Conservation (phyloP, 35 echinoderm and acorn worm genomes). For the Hemicentrotus pulcherrimus region DNA sequence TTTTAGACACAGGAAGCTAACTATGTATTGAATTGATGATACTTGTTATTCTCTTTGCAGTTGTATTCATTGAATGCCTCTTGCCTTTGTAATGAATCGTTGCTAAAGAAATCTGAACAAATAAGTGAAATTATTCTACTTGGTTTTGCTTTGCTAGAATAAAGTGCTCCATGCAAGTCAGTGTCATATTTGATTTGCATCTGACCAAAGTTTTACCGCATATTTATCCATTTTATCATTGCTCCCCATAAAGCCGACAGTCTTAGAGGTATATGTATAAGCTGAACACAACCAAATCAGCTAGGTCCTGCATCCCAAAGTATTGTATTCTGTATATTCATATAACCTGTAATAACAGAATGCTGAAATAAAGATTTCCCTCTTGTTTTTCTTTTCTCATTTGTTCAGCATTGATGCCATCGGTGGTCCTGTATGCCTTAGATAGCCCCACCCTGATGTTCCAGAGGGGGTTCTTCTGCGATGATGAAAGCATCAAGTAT, state of each 20-base stretch:
- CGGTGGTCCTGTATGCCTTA: neutral
- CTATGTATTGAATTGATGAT: no score
- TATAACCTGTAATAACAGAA: no score
- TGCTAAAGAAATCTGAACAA: neutral
- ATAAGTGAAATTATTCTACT: neutral
- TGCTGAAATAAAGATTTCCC: no score
- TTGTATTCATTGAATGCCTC: neutral
- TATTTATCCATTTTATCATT: no score
- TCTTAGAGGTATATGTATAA: neutral
- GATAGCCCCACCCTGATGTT: conserved; percentile 36
- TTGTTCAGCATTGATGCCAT: conserved; percentile 20
- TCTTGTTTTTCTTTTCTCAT: neutral
- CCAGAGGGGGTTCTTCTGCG: conserved; percentile 92
- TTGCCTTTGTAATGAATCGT: neutral
- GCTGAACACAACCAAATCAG: neutral
- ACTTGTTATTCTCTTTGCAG: no score
- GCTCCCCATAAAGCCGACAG: no score
- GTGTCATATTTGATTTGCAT: no score
- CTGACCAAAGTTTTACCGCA: no score
- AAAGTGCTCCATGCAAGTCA: neutral
- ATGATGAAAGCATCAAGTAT: conserved; percentile 86
- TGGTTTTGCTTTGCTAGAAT: neutral
- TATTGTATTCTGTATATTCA: no score
- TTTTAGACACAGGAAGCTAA: no score
- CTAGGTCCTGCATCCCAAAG: no score